A percentile compares a stretch with the other conserved stretches of the same genome.
Evolutionary conservation across 2,113 vertebrate genomes (phyloP).

Genomic region (Corvus hawaiiensis): DNA sequence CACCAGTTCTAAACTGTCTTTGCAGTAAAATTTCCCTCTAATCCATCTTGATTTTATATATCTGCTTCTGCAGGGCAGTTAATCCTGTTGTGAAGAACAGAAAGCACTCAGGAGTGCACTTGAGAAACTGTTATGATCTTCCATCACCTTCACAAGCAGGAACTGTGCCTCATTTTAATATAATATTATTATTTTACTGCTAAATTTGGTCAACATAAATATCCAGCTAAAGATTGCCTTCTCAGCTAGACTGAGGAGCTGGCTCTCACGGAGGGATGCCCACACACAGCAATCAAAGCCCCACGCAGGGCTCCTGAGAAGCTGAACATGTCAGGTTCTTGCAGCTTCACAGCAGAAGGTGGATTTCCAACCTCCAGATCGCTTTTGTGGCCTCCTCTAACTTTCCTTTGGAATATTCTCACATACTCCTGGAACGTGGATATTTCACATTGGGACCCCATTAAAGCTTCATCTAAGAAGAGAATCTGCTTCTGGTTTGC

Average conservation of each 20-base stretch:
- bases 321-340: background rate
- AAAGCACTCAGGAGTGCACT: background rate
- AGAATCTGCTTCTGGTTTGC: background rate
- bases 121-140: background rate
- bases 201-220: background rate
- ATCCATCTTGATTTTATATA: background rate
- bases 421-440: background rate
- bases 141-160: background rate
- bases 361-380: background rate
- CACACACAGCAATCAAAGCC: background rate
- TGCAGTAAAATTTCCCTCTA: background rate
- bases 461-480: background rate
- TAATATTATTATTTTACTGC: background rate
- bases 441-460: background rate
- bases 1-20: background rate
- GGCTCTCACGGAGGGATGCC: background rate
- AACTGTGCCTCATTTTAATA: background rate
- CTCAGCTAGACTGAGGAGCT: background rate
- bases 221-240: background rate
- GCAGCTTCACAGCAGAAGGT: background rate
- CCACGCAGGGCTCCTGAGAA: background rate
- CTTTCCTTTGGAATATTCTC: background rate
- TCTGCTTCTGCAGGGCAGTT: background rate
- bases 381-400: background rate
- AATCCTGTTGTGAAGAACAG: conserved; percentile 1